Evolutionary conservation across 2,113 vertebrate species (phyloP).

Genomic region (Pollimyrus isidori): DNA sequence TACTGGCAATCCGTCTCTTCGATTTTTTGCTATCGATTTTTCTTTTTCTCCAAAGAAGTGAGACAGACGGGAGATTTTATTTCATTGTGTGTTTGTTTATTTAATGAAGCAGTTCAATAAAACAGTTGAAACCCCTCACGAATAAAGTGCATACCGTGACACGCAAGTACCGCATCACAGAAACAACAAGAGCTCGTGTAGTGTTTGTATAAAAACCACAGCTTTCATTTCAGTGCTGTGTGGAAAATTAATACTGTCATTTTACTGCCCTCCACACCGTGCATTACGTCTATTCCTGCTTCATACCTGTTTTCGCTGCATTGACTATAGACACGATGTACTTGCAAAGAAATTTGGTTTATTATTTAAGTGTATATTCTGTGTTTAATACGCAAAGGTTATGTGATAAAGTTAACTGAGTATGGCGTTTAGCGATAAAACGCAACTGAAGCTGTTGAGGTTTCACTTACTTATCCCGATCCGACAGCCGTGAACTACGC

Average conservation of each 20-base stretch:
- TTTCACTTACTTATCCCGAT: constrained; percentile 8
- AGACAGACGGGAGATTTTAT: background rate
- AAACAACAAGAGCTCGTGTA: background rate
- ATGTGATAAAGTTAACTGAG: background rate
- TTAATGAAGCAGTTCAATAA: constrained; percentile 8
- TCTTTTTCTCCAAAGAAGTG: background rate
- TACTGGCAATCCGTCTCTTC: background rate
- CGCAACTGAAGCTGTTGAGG: background rate
- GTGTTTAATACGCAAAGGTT: background rate
- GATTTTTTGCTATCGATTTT: constrained; percentile 12
- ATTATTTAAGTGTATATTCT: background rate
- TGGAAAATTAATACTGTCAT: background rate
- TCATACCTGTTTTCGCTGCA: background rate
- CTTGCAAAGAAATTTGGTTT: background rate
- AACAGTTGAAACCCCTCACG: background rate
- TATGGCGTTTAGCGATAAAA: background rate
- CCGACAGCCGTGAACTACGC: background rate
- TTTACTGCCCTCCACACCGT: background rate
- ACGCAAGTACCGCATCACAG: background rate
- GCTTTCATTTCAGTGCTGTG: background rate
- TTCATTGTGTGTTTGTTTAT: constrained; percentile 11
- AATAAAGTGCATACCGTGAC: background rate
- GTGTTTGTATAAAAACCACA: background rate
- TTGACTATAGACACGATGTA: background rate
- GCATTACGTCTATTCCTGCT: background rate